Base-by-base conservation (phyloP, 1,140 invertebrate genomes). In the Leptinotarsa texana region DNA sequence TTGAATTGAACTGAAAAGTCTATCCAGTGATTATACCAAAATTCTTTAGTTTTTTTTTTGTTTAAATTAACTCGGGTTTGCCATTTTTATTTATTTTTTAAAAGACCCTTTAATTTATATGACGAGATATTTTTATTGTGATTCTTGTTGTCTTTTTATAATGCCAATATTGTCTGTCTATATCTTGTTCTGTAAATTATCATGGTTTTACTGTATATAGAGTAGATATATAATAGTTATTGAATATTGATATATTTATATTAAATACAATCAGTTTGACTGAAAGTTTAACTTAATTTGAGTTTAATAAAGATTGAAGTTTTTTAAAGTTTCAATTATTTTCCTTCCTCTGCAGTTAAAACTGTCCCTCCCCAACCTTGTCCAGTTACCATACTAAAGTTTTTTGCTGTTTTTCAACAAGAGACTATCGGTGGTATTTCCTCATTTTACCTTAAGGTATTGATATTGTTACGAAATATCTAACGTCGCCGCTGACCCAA, bases 201-300 rank as follows among this genome's bases (percentile, higher is more conserved):
- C 79, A 78, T 75, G 76, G 71, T 82, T 80, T 79, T 80, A 79
- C 77, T 82, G 81, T 82, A 82, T 74, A 82, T 80, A 82, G 76
- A 74, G 71, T 79, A 77, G 74, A 75, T 79, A 78, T 70, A 78
- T 75, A 79, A 80, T 82, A 78, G 79, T 77, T 79, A 82, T 80
- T 77, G 79, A 81, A 82, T 81, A 83, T 82, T 82, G 81, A 83
- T 83, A 83, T 82, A 83, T 83, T 83, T 83, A 82, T 83, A 82
- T 42, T 42, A 11, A 42, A 82, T 80, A 81, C 81, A 82, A 82
- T 82, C 80, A 83, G 82, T 81, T 73, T 83, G 81, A 83, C 80
- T 83, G 82, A 83, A 81, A 75, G 76, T 81, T 81, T 79, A 80
- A 80, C 77, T 83, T 81, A 77, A 79, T 82, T 74, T 78, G 78